Percentiles rank a stretch among this genome's conserved stretches.
Evolutionary conservation across 2,797 vertebrate species (phyloP).

Genomic region (Microhierax caerulescens): DNA sequence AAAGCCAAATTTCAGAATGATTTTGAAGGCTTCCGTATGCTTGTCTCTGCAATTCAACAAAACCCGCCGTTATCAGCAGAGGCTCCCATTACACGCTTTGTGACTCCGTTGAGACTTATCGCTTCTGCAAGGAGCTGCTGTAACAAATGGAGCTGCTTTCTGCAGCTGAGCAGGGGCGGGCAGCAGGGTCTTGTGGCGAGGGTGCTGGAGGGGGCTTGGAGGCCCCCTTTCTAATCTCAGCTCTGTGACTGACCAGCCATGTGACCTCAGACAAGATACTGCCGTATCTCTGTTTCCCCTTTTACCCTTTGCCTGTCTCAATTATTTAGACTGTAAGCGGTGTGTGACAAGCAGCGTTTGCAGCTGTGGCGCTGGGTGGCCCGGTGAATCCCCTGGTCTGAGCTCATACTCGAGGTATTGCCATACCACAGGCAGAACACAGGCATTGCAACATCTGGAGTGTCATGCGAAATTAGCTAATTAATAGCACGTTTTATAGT

Average conservation of each 20-base stretch:
- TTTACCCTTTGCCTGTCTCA: conserved; percentile 3
- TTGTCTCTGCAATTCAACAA: background rate
- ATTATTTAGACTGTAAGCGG: background rate
- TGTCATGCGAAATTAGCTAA: background rate
- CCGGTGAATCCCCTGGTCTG: accelerated
- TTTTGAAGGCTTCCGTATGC: background rate
- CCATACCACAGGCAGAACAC: background rate
- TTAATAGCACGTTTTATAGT: background rate
- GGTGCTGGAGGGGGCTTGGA: background rate
- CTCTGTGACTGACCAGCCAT: background rate
- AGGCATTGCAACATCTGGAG: background rate
- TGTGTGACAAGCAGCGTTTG: background rate
- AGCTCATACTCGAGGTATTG: background rate
- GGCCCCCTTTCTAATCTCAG: background rate
- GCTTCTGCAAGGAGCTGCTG: background rate
- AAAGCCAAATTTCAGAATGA: background rate
- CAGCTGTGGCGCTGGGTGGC: background rate
- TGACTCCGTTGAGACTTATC: background rate
- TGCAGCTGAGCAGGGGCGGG: background rate
- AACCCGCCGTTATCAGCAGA: background rate
- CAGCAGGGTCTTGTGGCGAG: accelerated
- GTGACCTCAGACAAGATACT: background rate
- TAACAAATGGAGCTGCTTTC: background rate
- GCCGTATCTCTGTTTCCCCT: background rate
- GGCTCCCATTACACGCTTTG: background rate